Conservation (phyloP, 2,797 vertebrate species). For the Sciurus vulgaris region DNA sequence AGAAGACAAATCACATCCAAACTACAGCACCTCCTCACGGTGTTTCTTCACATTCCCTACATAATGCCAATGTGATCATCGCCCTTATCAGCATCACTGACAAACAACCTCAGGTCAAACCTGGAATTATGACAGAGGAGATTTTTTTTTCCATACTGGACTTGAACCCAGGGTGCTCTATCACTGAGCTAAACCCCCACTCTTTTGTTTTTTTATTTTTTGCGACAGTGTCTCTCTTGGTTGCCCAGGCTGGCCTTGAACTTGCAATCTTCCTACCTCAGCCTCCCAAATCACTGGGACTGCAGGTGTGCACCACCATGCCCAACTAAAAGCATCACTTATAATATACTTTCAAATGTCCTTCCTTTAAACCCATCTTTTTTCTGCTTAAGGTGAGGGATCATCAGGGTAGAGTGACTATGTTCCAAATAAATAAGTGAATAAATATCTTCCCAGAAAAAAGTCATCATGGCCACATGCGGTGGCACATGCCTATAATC, state of each 20-base stretch:
- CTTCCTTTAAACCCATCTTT: neutral
- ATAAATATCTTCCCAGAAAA: neutral
- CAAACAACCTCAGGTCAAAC: neutral
- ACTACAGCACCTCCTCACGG: neutral
- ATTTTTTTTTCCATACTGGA: no score
- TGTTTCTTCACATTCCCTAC: neutral
- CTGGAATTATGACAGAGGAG: neutral
- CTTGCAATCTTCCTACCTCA: no score
- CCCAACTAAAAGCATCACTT: neutral
- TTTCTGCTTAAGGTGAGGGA: neutral
- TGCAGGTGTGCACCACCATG: no score
- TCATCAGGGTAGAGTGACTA: neutral
- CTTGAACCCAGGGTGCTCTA: no score
- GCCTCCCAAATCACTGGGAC: no score
- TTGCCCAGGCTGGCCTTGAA: no score
- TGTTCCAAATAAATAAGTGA: neutral
- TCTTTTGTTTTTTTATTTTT: no score
- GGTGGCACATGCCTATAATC: no score
- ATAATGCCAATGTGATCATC: fast-evolving
- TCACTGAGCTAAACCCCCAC: no score
- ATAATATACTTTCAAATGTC: neutral
- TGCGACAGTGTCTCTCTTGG: no score
- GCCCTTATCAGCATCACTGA: neutral
- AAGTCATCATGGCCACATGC: neutral
- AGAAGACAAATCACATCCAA: neutral